Evolutionary conservation across 2,113 vertebrate species (phyloP), one percentile per base, ranked within the genome.

Genomic region (Centropristis striata): DNA sequence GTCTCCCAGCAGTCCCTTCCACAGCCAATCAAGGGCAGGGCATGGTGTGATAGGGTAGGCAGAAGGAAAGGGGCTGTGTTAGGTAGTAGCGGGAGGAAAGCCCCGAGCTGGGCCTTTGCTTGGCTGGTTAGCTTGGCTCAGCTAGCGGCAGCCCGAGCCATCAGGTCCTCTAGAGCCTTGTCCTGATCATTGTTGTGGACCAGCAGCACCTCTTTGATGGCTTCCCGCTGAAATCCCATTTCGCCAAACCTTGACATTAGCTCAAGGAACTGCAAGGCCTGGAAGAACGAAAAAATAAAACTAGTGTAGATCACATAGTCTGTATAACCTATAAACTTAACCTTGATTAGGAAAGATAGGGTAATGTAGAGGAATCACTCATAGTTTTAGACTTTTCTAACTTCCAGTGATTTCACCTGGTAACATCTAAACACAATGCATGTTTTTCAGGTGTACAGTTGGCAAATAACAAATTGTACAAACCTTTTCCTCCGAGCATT

Each of bases 191-290:
- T 98, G 92, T 98, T 97, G 93, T 99, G 97, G 88, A 97, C 90
- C 84, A 99, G 85, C 85, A 99, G 95, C 82, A 96, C 98, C 82
- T 99, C 97, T 86, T 97, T 99, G 92, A 99, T 99, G 93, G 97
- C 95, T 53, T 97, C 96, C 23, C 96, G 93, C 93, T 99, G 97
- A 93, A 99, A 99, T 66, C 98, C 98, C 98, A 99, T 99, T 93
- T 99, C 98, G 49, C 97, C 96, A 91, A 99, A 99, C 83, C 97
- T 97, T 71, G 97, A 97, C 98, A 99, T 99, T 75, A 99, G 93
- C n/a, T 98, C 96, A 78, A 99, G 96, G 84, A 98, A 98, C 86
- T 98, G 96, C 88, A 97, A 95, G 41, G 98, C 96, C 98, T 99
- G 27, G 20, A 66, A 70, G 39, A 32, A 72, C n/a, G 23, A 16